These are phyloP conservation scores for Lepidurus arcticus DNA, from an alignment of 1,140 invertebrate species.

Conservation along the genomic window DNA sequence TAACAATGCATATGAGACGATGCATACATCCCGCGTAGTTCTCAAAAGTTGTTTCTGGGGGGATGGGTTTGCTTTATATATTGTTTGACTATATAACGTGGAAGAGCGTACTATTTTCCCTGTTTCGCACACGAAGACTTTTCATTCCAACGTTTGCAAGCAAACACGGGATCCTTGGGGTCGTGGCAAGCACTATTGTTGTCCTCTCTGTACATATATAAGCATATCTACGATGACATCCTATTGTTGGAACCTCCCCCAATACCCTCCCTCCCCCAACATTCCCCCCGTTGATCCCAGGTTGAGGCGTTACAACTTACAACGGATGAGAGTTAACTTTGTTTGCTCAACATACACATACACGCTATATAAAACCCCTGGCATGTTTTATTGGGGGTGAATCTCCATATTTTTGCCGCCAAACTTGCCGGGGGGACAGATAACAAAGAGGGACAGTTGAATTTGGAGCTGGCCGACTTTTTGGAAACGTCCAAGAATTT, in stretches of 20 bases:
- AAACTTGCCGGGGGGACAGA: not conserved
- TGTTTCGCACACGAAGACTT: not conserved
- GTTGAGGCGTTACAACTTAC: not conserved
- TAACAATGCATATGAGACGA: not conserved
- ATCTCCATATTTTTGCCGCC: not conserved
- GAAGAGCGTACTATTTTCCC: not conserved
- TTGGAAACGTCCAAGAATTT: conserved; percentile 3
- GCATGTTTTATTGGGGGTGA: conserved; percentile 18
- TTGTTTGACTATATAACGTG: not conserved
- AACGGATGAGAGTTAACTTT: conserved; percentile 7
- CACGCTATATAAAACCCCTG: not conserved
- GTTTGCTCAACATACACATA: conserved; percentile 4
- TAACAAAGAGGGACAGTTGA: conserved; percentile 6
- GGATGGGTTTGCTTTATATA: not conserved
- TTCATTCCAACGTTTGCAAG: conserved; percentile 7
- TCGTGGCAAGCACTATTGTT: conserved; percentile 7
- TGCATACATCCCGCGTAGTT: not conserved
- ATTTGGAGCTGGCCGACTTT: not conserved
- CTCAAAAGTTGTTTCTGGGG: not conserved
- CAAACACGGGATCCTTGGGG: conserved; percentile 13
- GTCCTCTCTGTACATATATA: not conserved
- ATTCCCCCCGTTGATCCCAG: not conserved
- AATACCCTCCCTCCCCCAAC: not conserved
- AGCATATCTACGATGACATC: conserved; percentile 19
- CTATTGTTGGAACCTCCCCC: not conserved